Base-by-base conservation (phyloP, 92 coral and sea anemone genomes). In the Porites cylindrica region DNA sequence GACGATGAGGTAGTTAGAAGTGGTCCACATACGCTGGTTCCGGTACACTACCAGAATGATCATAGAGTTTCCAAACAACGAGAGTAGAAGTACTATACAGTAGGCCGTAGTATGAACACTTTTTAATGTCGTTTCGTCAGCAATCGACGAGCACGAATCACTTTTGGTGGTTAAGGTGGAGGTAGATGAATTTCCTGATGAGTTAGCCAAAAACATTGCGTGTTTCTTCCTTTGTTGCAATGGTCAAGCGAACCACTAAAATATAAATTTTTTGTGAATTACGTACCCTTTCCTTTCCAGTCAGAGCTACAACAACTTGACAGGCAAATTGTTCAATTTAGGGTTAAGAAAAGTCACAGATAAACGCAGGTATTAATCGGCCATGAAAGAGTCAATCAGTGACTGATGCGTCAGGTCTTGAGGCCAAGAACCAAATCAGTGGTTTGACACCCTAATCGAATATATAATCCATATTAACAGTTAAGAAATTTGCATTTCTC, bases 1-100 rank as follows among this genome's bases (percentile, higher is more conserved):
- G 63, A 86, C 80, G 66, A 90, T 90, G 67, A 86, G 86, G 86
- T 72, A 79, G 82, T 90, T 90, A 12, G 92, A 78, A 4, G 88
- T 66, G 26, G 86, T 85, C 83, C 92, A 78, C 89, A 90, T 84
- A 24, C 88, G 88, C 13, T 75, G 81, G 82, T 90, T 82, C 67
- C 85, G 70, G 72, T 71, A 79, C 23, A 89, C 86, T 26, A 85
- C 66, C 16, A 87, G 83, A 51, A 90, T 85, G 18, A 90, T 77
- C 72, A 80, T 59, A 70, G 82, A 53, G 66, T 90, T 90, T 18
- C 90, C 90, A 26, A 80, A 66, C 51, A 90, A 75, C 17, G 93
- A 85, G 66, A 90, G 29, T 13, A 90, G 61, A 21, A 90, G 87
- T 18, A 90, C 78, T 0, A 85, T 18, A 67, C 90, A 52, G 72